Evolutionary conservation across 2,888 invertebrate species (phyloP).

Genomic region (Acanthoscelides obtectus): DNA sequence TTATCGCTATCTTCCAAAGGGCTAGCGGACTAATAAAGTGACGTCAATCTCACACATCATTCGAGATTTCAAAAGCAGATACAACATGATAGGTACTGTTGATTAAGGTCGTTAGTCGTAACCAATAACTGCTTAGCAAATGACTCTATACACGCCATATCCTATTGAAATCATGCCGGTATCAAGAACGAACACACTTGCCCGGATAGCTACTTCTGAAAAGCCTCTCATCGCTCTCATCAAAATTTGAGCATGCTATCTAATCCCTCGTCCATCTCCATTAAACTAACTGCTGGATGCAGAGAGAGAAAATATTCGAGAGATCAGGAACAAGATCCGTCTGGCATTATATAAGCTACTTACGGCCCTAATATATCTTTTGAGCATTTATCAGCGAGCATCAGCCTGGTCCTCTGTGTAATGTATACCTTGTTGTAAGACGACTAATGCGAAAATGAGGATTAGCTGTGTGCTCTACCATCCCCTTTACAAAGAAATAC

Average conservation of each 20-base stretch:
- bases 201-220: not conserved
- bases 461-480: slow-evolving; percentile 20
- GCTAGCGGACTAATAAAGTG: too few species aligned
- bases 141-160: too few species aligned
- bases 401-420: slow-evolving; percentile 29
- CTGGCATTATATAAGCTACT: slow-evolving; percentile 26
- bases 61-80: too few species aligned
- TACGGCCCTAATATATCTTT: slow-evolving; percentile 34
- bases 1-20: too few species aligned
- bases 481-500: slow-evolving; percentile 14
- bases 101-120: too few species aligned
- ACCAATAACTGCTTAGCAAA: too few species aligned
- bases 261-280: slow-evolving; percentile 3
- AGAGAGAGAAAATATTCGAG: slow-evolving; percentile 7
- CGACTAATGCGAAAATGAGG: slow-evolving; percentile 30
- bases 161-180: too few species aligned
- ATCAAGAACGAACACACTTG: too few species aligned
- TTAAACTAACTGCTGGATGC: slow-evolving; percentile 9
- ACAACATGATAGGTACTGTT: too few species aligned
- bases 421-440: slow-evolving; percentile 28
- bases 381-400: slow-evolving; percentile 37
- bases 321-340: slow-evolving; percentile 31
- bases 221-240: not conserved
- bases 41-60: too few species aligned
- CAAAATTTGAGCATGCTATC: not conserved